Evolutionary conservation across 2,888 invertebrate genomes (phyloP).

Genomic region (Archips xylosteana): DNA sequence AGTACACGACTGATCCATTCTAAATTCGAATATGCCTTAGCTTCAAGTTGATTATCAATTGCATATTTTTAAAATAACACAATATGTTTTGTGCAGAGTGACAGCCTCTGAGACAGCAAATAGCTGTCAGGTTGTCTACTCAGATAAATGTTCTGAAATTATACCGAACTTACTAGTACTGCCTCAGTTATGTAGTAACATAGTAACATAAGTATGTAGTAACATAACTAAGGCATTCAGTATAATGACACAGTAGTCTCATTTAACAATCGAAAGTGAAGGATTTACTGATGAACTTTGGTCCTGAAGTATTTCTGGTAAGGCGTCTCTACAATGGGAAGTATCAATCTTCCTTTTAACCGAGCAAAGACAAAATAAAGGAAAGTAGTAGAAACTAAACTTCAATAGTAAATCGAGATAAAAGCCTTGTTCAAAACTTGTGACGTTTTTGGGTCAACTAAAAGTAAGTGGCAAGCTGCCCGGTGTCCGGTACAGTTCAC

Average conservation of each 20-base stretch:
- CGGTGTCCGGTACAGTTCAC: constrained; percentile 42
- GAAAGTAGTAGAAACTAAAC: constrained; percentile 22
- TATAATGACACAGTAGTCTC: not conserved
- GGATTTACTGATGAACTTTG: not conserved
- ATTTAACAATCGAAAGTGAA: not conserved
- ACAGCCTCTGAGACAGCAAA: too few species aligned
- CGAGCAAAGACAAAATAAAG: constrained; percentile 24
- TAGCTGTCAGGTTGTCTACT: too few species aligned
- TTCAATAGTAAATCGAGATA: constrained; percentile 22
- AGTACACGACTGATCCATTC: too few species aligned
- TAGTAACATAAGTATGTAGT: too few species aligned
- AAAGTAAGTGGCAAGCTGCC: constrained; percentile 45
- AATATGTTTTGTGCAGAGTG: too few species aligned
- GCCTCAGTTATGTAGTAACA: too few species aligned
- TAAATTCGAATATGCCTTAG: too few species aligned
- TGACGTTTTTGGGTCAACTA: constrained; percentile 44
- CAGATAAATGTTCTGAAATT: too few species aligned
- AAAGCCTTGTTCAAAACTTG: constrained; percentile 35
- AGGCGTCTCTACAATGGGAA: constrained; percentile 4
- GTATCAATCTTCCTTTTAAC: constrained; percentile 19
- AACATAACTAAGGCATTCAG: too few species aligned
- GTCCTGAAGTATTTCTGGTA: not conserved
- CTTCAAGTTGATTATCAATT: too few species aligned
- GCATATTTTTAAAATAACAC: too few species aligned
- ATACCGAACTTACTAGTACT: too few species aligned